A percentile compares a stretch with the other conserved stretches of the same genome.
Conservation (phyloP, 2,797 vertebrate genomes). For the Myiotriccus ornatus region DNA sequence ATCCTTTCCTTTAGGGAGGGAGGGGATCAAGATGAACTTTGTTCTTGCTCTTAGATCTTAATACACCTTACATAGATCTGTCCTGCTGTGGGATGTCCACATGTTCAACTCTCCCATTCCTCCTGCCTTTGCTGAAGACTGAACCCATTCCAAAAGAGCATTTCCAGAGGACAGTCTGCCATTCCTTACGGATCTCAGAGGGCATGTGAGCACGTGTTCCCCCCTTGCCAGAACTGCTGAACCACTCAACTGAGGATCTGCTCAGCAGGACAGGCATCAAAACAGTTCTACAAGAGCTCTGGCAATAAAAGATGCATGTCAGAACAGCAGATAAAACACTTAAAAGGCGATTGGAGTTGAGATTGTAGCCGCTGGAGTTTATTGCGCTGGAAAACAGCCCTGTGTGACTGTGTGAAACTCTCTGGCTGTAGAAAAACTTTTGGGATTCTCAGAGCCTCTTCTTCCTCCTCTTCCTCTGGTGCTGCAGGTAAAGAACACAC, state of each 20-base stretch:
- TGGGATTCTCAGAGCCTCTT: neutral
- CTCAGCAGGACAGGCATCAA: slow-evolving; percentile 3
- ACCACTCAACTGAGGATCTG: neutral
- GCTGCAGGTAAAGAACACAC: neutral
- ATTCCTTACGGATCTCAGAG: neutral
- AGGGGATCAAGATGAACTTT: neutral
- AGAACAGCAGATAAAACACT: neutral
- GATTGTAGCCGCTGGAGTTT: neutral
- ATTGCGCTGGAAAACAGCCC: neutral
- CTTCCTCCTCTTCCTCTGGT: neutral
- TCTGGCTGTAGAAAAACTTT: neutral
- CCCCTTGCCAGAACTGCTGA: neutral
- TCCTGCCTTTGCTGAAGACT: neutral
- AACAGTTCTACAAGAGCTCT: neutral
- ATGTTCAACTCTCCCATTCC: neutral
- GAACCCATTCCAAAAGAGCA: neutral
- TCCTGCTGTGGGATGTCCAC: neutral
- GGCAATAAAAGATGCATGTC: neutral
- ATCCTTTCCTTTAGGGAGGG: neutral
- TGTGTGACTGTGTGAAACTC: neutral
- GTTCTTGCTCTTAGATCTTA: neutral
- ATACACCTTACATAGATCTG: neutral
- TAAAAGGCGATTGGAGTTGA: rapidly evolving
- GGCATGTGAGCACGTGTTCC: rapidly evolving
- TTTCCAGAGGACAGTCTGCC: slow-evolving; percentile 45